Base-by-base conservation (phyloP, 1,140 invertebrate genomes). In the Drosophila mauritiana region DNA sequence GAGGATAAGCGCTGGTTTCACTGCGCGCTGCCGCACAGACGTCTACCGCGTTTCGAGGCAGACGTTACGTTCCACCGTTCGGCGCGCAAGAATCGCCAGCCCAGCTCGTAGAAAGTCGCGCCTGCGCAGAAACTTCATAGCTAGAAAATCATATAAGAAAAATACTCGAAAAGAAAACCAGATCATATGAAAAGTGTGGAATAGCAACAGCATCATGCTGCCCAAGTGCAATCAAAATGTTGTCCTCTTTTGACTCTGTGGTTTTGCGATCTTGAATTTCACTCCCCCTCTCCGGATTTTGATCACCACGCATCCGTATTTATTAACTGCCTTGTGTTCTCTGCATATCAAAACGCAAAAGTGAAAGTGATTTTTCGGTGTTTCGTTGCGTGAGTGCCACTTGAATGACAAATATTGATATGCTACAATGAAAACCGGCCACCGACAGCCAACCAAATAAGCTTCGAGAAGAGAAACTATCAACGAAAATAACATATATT, bases 1-100 rank as follows among this genome's bases (percentile, higher is more conserved):
- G 70, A 88, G 86, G 86, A 90, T 90, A 90, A 90, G 86, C 86
- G 86, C 69, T 80, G 79, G 81, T 86, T 86, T 83, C 88, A 86
- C 81, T 83, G 76, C 79, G 73, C 82, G 80, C 85, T 89, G 89
- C 89, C 84, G 84, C 78, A 85, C 89, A 91, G 89, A 91, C 89
- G 89, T 91, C 75, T 74, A 85, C 78, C 73, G 89, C 79, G 73
- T 63, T 89, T 85, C 89, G 78, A 83, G 80, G 89, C 84, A 90
- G 82, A 89, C 90, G 89, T 72, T 85, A 91, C 89, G 81, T 85
- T 81, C 77, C 63, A 78, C 67, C 80, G 77, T 67, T 90, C 85
- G 75, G 68, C 77, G 84, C 84, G 84, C 85, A 89, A 89, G 80
- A 89, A 88, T 77, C 75, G 42, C 54, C 55, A 70, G 20, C 52